Evolutionary conservation across 2,113 vertebrate genomes (phyloP).

Genomic region (Phainopepla nitens): DNA sequence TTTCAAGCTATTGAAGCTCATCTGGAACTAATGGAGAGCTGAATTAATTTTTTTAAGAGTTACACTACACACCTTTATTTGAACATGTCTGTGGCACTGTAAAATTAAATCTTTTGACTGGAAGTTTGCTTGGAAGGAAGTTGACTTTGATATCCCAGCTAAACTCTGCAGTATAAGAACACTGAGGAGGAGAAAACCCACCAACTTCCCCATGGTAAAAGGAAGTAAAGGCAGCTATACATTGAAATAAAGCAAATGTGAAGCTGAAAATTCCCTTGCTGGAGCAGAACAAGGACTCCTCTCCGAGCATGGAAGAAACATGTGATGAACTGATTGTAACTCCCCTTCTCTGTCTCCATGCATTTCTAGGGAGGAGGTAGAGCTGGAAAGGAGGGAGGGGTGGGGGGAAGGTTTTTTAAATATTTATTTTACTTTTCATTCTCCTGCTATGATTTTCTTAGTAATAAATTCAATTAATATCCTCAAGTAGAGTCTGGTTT

Average conservation of each 20-base stretch:
- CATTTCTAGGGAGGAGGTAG: background rate
- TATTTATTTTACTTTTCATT: background rate
- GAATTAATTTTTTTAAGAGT: background rate
- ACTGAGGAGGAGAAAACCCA: background rate
- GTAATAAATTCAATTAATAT: background rate
- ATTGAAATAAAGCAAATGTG: background rate
- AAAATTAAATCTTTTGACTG: background rate
- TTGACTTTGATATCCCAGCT: background rate
- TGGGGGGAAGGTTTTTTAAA: background rate
- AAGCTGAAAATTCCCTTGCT: background rate
- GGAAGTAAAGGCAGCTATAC: background rate
- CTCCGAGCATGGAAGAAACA: background rate
- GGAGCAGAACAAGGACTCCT: background rate
- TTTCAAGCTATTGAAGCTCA: background rate
- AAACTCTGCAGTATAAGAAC: background rate
- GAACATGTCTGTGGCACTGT: background rate
- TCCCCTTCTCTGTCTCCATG: too few species aligned
- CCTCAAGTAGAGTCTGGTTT: background rate
- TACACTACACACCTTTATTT: background rate
- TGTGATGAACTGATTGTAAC: background rate
- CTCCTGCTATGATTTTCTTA: background rate
- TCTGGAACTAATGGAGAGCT: background rate
- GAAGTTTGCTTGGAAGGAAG: background rate
- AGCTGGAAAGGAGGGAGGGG: background rate
- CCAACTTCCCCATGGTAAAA: background rate